Evolutionary conservation across 2,888 invertebrate species (phyloP).

Genomic region (Phoenoteleia sp.): DNA sequence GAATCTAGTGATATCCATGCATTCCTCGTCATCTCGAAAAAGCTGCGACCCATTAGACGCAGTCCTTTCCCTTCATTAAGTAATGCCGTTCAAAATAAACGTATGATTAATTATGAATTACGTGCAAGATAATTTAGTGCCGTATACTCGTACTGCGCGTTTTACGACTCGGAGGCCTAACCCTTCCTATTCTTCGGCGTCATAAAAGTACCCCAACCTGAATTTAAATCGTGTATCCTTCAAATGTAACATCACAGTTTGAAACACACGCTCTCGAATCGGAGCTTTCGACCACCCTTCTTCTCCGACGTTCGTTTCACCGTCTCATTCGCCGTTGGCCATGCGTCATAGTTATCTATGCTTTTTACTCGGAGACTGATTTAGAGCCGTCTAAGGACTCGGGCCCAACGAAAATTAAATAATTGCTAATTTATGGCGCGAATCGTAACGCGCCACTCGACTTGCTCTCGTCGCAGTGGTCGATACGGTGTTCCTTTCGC

Average conservation of each 20-base stretch:
- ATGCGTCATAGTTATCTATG: slow-evolving; percentile 87
- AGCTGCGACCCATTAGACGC: slow-evolving; percentile 35
- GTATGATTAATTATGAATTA: slow-evolving; percentile 52
- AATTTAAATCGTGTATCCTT: slow-evolving; percentile 48
- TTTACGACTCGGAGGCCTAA: slow-evolving; percentile 41
- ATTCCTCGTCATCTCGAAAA: slow-evolving; percentile 30
- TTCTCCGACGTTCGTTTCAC: slow-evolving; percentile 73
- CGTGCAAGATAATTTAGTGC: slow-evolving; percentile 34
- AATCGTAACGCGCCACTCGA: slow-evolving; percentile 81
- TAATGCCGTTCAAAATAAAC: slow-evolving; percentile 47
- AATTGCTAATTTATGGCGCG: slow-evolving; percentile 87
- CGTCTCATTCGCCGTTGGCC: slow-evolving; percentile 83
- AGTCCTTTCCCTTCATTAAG: slow-evolving; percentile 37
- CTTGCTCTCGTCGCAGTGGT: slow-evolving; percentile 74
- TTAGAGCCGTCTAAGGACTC: slow-evolving; percentile 87
- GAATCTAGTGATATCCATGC: slow-evolving; percentile 34
- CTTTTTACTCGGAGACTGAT: slow-evolving; percentile 87
- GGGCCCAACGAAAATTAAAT: slow-evolving; percentile 87
- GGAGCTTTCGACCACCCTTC: slow-evolving; percentile 68
- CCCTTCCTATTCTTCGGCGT: slow-evolving; percentile 28
- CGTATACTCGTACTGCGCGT: slow-evolving; percentile 19
- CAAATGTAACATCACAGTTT: slow-evolving; percentile 18
- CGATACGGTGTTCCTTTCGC: slow-evolving; percentile 73
- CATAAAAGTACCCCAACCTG: slow-evolving; percentile 51
- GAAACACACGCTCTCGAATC: slow-evolving; percentile 47